These are phyloP conservation scores for Diadegma fenestrale DNA, from an alignment of 2,888 invertebrate genomes.

Conservation along the genomic window DNA sequence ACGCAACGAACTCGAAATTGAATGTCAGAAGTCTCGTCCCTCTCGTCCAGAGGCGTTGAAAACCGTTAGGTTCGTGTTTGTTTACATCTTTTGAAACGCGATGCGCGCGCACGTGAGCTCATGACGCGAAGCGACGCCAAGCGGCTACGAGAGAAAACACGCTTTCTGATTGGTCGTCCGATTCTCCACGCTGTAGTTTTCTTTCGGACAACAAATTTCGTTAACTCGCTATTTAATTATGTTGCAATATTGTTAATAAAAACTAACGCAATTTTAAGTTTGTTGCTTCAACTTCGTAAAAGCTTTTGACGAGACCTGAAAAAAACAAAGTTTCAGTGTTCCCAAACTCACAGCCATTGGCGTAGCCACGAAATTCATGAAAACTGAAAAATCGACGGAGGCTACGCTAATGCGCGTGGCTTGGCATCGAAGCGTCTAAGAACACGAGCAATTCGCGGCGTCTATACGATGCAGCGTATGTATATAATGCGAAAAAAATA, in stretches of 20 bases:
- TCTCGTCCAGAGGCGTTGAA: background rate
- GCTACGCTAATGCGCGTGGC: constrained; percentile 75
- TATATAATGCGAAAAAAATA: constrained; percentile 70
- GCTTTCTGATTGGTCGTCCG: background rate
- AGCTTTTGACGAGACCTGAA: background rate
- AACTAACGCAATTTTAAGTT: background rate
- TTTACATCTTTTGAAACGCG: background rate
- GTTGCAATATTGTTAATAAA: background rate
- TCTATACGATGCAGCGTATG: constrained; percentile 68
- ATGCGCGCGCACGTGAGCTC: background rate
- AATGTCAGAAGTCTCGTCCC: background rate
- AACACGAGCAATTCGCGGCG: constrained; percentile 73
- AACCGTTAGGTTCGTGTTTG: background rate
- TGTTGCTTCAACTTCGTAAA: background rate
- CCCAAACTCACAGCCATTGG: constrained; percentile 10
- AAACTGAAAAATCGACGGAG: background rate
- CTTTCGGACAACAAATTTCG: background rate
- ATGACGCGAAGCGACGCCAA: background rate
- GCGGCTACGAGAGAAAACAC: background rate
- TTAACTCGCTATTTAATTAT: background rate
- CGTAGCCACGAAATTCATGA: background rate
- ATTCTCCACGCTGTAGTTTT: background rate
- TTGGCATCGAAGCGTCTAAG: constrained; percentile 68
- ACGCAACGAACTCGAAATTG: background rate
- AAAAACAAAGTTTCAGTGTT: constrained; percentile 20